Conservation (phyloP, 2,888 invertebrate species). For the Petrolisthes manimaculis region DNA sequence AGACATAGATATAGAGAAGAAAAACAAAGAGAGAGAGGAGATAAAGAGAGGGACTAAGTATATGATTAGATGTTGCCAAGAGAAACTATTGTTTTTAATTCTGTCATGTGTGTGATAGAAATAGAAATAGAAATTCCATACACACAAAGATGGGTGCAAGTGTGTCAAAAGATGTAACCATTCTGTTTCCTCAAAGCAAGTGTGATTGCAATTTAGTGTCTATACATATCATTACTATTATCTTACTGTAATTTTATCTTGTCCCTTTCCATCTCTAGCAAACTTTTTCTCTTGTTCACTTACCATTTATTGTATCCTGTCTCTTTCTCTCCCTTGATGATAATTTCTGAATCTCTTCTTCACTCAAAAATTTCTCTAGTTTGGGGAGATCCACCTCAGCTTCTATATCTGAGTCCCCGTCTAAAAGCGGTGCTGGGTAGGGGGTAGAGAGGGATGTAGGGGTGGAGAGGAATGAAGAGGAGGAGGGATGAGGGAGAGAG, state of each 20-base stretch:
- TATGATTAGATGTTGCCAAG: too few species aligned
- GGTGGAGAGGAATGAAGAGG: too few species aligned
- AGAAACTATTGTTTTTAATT: too few species aligned
- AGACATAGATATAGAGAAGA: neutral
- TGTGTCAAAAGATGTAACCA: too few species aligned
- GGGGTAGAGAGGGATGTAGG: neutral
- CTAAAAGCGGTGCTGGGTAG: conserved; percentile 44
- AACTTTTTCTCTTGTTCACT: neutral
- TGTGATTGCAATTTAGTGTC: neutral
- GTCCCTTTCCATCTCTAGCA: neutral
- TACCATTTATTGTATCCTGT: conserved; percentile 93
- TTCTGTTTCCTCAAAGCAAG: too few species aligned
- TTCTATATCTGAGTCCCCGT: conserved; percentile 74
- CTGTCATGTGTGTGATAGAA: too few species aligned
- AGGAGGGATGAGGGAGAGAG: neutral
- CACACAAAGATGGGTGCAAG: too few species aligned
- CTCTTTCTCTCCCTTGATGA: conserved; percentile 87
- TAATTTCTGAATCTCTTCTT: conserved; percentile 80
- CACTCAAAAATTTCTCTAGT: conserved; percentile 82
- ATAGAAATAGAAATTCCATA: too few species aligned
- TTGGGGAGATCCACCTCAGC: conserved; percentile 81
- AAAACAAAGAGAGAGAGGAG: neutral
- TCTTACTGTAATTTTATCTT: neutral
- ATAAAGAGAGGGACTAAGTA: neutral
- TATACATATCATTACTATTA: neutral